A percentile compares a stretch with the other conserved stretches of the same genome.
Conservation (phyloP, 30 jellyfish, hydroid and myxozoan genomes). For the Turritopsis rubra region DNA sequence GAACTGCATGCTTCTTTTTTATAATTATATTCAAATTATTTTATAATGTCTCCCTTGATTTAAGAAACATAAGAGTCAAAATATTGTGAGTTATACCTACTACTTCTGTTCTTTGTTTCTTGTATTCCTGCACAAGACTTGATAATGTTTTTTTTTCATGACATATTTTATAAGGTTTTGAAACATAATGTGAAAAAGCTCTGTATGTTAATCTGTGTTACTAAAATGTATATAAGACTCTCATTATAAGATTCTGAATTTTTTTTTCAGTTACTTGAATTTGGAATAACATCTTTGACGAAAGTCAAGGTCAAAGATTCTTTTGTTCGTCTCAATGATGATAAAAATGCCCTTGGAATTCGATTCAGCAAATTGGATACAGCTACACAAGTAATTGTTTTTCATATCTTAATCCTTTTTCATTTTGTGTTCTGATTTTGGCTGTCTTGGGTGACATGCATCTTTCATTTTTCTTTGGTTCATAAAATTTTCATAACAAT, state of each 20-base stretch:
- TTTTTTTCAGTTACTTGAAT: conserved; percentile 35
- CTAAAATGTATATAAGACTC: background rate
- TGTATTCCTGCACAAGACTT: no score
- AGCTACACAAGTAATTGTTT: conserved; percentile 53
- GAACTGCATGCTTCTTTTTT: no score
- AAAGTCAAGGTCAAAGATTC: conserved; percentile 50
- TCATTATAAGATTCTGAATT: background rate
- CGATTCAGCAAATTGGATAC: conserved; percentile 45
- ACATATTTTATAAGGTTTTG: no score
- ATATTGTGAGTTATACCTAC: no score
- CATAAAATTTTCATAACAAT: no score
- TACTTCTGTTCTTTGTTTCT: no score
- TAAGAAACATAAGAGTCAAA: no score
- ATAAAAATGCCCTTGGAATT: conserved; percentile 37
- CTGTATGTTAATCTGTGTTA: background rate
- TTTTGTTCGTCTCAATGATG: conserved; percentile 55
- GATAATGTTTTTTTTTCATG: no score
- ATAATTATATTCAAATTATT: no score
- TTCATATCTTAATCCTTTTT: background rate
- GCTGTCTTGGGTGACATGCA: background rate
- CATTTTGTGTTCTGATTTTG: background rate
- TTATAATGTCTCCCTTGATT: no score
- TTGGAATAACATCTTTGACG: conserved; percentile 39
- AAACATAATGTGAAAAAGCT: no score
- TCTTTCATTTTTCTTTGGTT: background rate